Evolutionary conservation across 1,140 invertebrate genomes (phyloP), one percentile per base, ranked within the genome.

Genomic region (Antheraea mylitta): DNA sequence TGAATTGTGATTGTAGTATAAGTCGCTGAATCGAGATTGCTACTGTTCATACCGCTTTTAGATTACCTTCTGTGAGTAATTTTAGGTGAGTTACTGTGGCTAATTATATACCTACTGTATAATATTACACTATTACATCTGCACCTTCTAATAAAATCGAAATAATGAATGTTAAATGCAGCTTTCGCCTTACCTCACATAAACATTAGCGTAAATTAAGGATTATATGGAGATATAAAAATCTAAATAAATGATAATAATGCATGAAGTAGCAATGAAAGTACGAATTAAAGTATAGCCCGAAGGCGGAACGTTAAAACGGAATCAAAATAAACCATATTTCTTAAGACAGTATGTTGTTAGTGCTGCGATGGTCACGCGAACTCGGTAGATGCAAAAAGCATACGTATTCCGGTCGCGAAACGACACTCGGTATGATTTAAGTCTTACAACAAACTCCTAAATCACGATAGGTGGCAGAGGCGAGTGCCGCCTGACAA

Each of bases 1-100:
- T 90, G 86, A 92, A 90, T 89, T 92, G 90, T 92, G 90, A 92
- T 92, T 87, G 90, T 92, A 92, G 90, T 83, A 86, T 92, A 90
- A 90, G 87, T 81, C 85, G 85, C 83, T 75, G 80, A 81, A 79
- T 82, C 78, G 78, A 87, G 79, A 86, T 79, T 81, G 84, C 80
- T 80, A 82, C 80, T 85, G 81, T 86, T 88, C 85, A 81, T 85
- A 87, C 80, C 74, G 82, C 80, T 86, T 85, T 79, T 83, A 86
- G 75, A 82, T 79, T 76, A 78, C 63, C 70, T 78, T 82, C 82
- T 77, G 83, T 80, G 83, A 80, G 76, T 84, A 74, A 84, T 83
- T 86, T 80, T 85, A 82, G 87, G 87, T 90, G 82, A 90, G 87
- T 86, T 70, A 73, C 72, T 70, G 72, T 70, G 45, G 38, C 16